A percentile compares a stretch with the other conserved stretches of the same genome.
Conservation (phyloP, 2,113 vertebrate species). For the Trinectes maculatus region DNA sequence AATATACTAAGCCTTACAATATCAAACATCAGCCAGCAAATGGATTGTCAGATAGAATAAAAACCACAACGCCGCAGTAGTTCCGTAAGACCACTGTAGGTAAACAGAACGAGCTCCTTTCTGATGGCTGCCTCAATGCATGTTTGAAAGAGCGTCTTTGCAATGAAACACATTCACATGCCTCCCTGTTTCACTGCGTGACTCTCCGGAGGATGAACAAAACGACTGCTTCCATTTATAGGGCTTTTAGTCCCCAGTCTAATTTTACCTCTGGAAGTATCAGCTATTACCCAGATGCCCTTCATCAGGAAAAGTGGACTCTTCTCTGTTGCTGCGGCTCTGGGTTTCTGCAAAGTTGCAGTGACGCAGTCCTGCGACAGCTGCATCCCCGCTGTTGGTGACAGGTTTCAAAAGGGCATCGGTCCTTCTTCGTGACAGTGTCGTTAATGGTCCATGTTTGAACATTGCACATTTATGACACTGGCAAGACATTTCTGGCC, state of each 20-base stretch:
- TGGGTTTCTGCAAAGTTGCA: neutral
- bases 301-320: constrained; percentile 33
- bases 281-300: constrained; percentile 32
- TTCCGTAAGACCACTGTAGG: constrained; percentile 8
- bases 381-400: neutral
- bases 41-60: constrained; percentile 44
- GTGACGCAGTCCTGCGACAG: neutral
- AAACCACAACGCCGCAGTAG: constrained; percentile 6
- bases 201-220: constrained; percentile 47
- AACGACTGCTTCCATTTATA: constrained; percentile 46
- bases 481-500: neutral
- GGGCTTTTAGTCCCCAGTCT: constrained; percentile 39
- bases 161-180: constrained; percentile 31
- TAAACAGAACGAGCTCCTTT: constrained; percentile 29
- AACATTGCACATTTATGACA: neutral
- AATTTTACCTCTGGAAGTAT: constrained; percentile 45
- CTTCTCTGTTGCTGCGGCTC: neutral
- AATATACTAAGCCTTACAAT: no score
- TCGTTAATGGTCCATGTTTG: neutral
- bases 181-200: constrained; percentile 32
- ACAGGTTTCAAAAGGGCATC: constrained; percentile 7
- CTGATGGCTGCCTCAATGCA: constrained; percentile 28
- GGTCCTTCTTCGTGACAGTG: neutral
- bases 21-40: no score
- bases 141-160: constrained; percentile 22